A percentile compares a stretch with the other conserved stretches of the same genome.
Evolutionary conservation across 2,797 vertebrate species (phyloP).

Genomic region (Falco peregrinus): DNA sequence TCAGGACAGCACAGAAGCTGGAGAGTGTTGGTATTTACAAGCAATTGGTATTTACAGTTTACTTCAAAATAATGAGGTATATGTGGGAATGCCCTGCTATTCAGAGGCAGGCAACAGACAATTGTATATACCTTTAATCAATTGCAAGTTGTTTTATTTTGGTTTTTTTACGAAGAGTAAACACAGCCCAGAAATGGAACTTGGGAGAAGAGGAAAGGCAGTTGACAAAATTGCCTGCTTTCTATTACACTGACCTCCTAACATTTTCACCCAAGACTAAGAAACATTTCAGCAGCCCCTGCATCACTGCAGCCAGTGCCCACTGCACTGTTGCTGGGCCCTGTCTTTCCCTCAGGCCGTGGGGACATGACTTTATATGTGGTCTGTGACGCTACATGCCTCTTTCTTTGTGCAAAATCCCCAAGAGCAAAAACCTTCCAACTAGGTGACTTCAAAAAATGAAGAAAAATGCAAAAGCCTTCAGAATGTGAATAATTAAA

Average conservation of each 20-base stretch:
- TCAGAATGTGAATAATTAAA: too few relatives aligned
- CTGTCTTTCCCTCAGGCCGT: background rate
- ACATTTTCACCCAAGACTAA: background rate
- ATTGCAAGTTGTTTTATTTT: background rate
- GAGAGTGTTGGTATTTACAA: background rate
- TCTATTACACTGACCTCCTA: background rate
- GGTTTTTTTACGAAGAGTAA: background rate
- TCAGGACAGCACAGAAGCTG: background rate
- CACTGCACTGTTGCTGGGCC: rapidly evolving
- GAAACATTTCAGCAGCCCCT: background rate
- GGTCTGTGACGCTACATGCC: background rate
- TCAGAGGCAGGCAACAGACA: background rate
- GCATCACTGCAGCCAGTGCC: background rate
- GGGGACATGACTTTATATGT: background rate
- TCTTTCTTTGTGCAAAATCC: background rate
- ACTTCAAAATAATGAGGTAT: background rate
- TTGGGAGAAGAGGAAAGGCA: background rate
- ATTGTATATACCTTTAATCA: background rate
- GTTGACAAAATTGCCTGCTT: background rate
- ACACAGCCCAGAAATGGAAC: background rate
- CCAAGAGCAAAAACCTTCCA: background rate
- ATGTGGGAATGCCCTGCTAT: background rate
- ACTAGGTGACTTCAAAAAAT: background rate
- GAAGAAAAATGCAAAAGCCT: background rate
- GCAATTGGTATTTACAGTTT: background rate